Evolutionary conservation across 2,113 vertebrate genomes (phyloP).

Genomic region (Aegithalos caudatus): DNA sequence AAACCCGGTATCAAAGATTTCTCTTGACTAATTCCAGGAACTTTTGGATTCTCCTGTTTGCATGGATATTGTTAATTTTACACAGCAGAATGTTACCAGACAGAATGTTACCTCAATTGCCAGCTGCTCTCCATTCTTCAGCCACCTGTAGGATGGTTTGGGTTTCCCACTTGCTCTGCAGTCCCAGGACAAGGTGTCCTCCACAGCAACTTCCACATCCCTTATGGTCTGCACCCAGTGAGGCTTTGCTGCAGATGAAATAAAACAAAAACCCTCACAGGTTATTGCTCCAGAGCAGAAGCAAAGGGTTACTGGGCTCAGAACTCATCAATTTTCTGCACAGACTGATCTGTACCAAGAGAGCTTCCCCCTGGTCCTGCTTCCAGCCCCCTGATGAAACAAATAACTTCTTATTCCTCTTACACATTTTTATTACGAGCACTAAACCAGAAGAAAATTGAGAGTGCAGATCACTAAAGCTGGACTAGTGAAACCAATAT

Average conservation of each 20-base stretch:
- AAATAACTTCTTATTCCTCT: background rate
- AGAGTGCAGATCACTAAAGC: background rate
- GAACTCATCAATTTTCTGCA: background rate
- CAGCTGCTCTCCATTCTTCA: conserved; percentile 85
- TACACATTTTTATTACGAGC: background rate
- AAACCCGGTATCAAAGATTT: background rate
- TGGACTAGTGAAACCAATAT: background rate
- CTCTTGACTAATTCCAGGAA: background rate
- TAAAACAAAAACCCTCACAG: background rate
- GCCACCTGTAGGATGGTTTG: conserved; percentile 91
- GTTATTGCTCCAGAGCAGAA: background rate
- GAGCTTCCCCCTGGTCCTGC: background rate
- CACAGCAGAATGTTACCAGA: background rate
- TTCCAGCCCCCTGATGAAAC: background rate
- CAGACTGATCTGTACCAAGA: background rate
- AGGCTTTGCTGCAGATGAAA: conserved; percentile 83
- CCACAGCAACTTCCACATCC: conserved; percentile 81
- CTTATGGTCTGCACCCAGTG: conserved; percentile 88
- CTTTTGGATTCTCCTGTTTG: background rate
- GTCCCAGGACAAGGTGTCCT: conserved; percentile 87
- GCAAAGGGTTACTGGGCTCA: background rate
- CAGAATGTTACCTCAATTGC: conserved; percentile 73
- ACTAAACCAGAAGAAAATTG: background rate
- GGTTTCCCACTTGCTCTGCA: conserved; percentile 91
- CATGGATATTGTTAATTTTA: background rate